Evolutionary conservation across 2,888 invertebrate species (phyloP).

Genomic region (Torymus texanus): DNA sequence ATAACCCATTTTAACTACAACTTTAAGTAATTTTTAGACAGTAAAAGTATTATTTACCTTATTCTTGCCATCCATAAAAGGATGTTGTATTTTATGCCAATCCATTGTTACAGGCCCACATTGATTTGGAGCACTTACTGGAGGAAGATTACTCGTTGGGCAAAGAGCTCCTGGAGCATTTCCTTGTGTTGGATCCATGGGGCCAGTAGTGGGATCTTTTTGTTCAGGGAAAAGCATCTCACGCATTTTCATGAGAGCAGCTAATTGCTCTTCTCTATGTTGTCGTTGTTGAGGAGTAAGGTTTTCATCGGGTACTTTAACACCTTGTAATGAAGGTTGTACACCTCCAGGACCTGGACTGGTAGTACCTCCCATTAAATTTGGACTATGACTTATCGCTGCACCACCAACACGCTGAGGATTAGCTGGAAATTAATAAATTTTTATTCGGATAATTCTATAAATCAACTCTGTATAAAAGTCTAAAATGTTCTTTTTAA

Average conservation of each 20-base stretch:
- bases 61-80: constrained; percentile 86
- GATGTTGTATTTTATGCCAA: constrained; percentile 93
- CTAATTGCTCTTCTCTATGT: constrained; percentile 94
- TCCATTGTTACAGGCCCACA: constrained; percentile 80
- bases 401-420: constrained; percentile 70
- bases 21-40: too few species aligned
- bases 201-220: constrained; percentile 67
- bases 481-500: too few species aligned
- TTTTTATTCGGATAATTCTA: not conserved
- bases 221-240: constrained; percentile 93
- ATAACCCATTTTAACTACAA: too few species aligned
- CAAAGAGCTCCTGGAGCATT: constrained; percentile 66
- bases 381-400: constrained; percentile 73
- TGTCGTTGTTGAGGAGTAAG: constrained; percentile 96
- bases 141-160: constrained; percentile 68
- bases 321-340: constrained; percentile 82
- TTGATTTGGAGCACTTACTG: constrained; percentile 67
- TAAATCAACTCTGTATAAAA: too few species aligned
- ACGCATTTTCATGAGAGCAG: constrained; percentile 93
- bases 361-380: constrained; percentile 73
- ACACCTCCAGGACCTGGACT: constrained; percentile 78
- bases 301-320: constrained; percentile 96
- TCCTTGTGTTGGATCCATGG: constrained; percentile 72
- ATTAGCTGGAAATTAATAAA: constrained; percentile 64
- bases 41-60: constrained; percentile 72